Evolutionary conservation across 2,113 vertebrate species (phyloP), one percentile per base, ranked within the genome.

Genomic region (Ondatra zibethicus): DNA sequence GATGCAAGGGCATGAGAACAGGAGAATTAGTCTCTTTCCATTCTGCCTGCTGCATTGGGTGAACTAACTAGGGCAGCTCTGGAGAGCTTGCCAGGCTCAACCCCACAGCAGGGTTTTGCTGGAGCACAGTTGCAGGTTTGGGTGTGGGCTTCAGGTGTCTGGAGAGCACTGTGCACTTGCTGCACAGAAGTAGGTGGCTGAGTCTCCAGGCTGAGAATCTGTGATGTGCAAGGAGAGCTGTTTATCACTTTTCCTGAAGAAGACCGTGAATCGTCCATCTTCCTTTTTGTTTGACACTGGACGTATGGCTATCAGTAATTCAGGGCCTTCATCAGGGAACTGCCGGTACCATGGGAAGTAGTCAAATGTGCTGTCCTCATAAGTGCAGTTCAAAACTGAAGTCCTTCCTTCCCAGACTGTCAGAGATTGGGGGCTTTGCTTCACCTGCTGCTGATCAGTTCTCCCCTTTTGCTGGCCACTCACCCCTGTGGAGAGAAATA

Each of bases 161-260:
- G 52, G 45, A 33, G 68, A 95, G 45, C 91, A 95, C 78, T 66
- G 93, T 96, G 93, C 0, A 0, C 58, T 58, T 52, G 85, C 88
- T 58, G 93, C 91, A 13, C 97, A 96, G 91, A 96, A 86, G 80
- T 96, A 96, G 36, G 80, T 93, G 78, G 91, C 94, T 75, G 94
- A 94, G 94, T 97, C 95, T 90, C 36, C 65, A 63, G 55, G 89
- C 42, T 95, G 91, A 27, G 93, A 85, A 10, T 7, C 4, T 6
- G 0, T 0, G 50, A 97, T 94, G 23, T 66, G 17, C 81, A 95
- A n/a, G 2, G 89, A 96, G 36, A 96, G 16, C 0, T 73, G 42
- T 58, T 55, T 70, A 19, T 50, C 29, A 47, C 11, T 92, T 92
- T 36, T 68, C 0, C 5, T 95, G 63, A 91, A 7, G 33, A 45